phyloP scores from a whole-genome alignment of 2,888 invertebrate genomes.

The Nezara viridula region DNA sequence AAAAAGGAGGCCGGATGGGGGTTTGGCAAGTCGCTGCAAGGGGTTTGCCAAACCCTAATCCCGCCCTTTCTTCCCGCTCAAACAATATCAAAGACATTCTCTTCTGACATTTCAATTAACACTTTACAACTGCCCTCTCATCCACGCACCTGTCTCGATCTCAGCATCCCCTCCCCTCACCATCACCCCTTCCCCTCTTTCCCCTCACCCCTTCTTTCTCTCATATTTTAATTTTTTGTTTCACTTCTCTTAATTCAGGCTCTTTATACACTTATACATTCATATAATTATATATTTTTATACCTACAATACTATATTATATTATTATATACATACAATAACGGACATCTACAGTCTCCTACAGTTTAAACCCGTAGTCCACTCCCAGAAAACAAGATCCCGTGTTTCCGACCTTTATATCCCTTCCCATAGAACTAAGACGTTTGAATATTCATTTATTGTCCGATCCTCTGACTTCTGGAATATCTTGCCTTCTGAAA shows the following conservation, averaged over 20 bases:
- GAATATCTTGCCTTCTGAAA: too few species aligned
- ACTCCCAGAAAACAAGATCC: too few species aligned
- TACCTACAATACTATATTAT: too few species aligned
- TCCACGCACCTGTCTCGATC: background rate
- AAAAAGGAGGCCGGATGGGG: slow-evolving; percentile 63
- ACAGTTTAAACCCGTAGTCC: too few species aligned
- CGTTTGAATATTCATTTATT: too few species aligned
- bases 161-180: background rate
- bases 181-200: background rate
- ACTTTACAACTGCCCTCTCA: background rate
- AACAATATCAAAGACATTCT: slow-evolving; percentile 33
- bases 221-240: background rate
- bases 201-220: background rate
- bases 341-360: too few species aligned
- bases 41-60: background rate
- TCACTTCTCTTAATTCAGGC: background rate
- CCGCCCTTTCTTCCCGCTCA: slow-evolving; percentile 28
- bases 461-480: too few species aligned
- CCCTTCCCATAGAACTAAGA: too few species aligned
- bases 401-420: too few species aligned
- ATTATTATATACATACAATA: too few species aligned
- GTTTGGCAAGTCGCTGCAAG: slow-evolving; percentile 32
- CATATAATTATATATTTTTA: too few species aligned
- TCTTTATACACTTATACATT: too few species aligned
- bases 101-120: slow-evolving; percentile 31